Evolutionary conservation across 2,888 invertebrate genomes (phyloP), one percentile per base, ranked within the genome.

Genomic region (Meandrusa payeni): DNA sequence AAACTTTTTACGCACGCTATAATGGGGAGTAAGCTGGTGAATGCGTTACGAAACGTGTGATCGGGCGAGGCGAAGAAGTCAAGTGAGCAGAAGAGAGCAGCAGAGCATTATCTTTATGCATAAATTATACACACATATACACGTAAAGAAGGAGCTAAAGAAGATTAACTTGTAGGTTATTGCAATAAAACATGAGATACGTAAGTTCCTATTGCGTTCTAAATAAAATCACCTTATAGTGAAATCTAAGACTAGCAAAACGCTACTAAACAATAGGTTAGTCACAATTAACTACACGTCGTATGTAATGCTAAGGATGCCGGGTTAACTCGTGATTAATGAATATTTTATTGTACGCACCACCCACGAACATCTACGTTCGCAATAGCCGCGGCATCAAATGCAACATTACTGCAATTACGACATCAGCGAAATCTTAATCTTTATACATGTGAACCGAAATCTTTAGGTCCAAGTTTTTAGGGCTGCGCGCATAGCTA

Each of bases 311-410:
- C 54, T 52, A 55, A 61, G 64, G 62, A 65, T 59, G 64, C 71
- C 69, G 66, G 65, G 67, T 55, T 73, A 76, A 73, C 78, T 70
- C 64, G 58, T 79, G 78, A 79, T 69, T 72, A 72, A 85, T 82
- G 79, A 76, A 74, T 77, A 75, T 85, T 85, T 81, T 81, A 86
- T 85, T 83, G 71, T 65, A 60, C 61, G 59, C 64, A 50, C 71
- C 63, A 55, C 71, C 76, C 75, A 75, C 76, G 64, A 50, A 47
- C 31, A 29, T 7, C 38, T 29, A 31, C 46, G 37, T 40, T 39
- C 44, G 34, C 38, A 41, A 38, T 47, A 48, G 40, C 40, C 34
- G 31, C 37, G 42, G 13, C 44, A 47, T 46, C 46, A 46, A 42
- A 42, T 42, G 23, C 41, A 45, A 32, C 29, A 2, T 15, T 15